A percentile compares a stretch with the other conserved stretches of the same genome.
These are phyloP conservation scores for Zelostemma sp. DNA, from an alignment of 1,140 invertebrate genomes.

Conservation along the genomic window DNA sequence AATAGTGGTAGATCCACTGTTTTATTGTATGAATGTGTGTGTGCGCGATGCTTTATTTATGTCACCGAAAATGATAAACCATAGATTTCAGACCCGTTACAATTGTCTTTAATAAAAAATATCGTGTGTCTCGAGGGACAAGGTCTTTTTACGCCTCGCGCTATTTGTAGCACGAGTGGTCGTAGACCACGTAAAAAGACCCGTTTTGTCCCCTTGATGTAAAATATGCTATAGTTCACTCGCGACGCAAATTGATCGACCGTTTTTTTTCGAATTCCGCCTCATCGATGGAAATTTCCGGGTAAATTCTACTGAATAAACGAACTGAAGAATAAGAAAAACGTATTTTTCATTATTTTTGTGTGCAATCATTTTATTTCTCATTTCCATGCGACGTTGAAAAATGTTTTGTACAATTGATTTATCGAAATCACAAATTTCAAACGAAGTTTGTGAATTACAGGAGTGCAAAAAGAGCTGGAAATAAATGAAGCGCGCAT, in stretches of 20 bases:
- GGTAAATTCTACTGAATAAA: constrained; percentile 2
- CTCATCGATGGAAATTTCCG: not conserved
- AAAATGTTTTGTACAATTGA: constrained; percentile 13
- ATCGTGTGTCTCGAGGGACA: too few species aligned
- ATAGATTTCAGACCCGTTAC: constrained; percentile 36
- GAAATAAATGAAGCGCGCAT: constrained; percentile 7
- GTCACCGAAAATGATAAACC: constrained; percentile 57
- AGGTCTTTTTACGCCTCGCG: too few species aligned
- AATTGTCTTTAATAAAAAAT: too few species aligned
- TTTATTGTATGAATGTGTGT: constrained; percentile 65
- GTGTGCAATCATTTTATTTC: constrained; percentile 15
- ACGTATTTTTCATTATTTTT: not conserved
- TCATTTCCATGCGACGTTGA: constrained; percentile 12
- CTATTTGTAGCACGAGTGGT: too few species aligned
- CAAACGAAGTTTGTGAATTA: not conserved
- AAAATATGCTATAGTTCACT: too few species aligned
- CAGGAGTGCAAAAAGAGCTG: not conserved
- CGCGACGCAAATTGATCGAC: not conserved
- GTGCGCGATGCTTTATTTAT: constrained; percentile 68
- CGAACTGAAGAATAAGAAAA: not conserved
- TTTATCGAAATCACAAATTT: constrained; percentile 1
- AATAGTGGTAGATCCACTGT: constrained; percentile 58
- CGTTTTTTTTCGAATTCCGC: not conserved
- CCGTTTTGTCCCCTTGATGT: too few species aligned
- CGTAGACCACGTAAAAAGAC: too few species aligned